Percentiles rank a stretch among this genome's conserved stretches.
Evolutionary conservation across 2,797 vertebrate genomes (phyloP).

Genomic region (Cryptoblepharus egeriae): DNA sequence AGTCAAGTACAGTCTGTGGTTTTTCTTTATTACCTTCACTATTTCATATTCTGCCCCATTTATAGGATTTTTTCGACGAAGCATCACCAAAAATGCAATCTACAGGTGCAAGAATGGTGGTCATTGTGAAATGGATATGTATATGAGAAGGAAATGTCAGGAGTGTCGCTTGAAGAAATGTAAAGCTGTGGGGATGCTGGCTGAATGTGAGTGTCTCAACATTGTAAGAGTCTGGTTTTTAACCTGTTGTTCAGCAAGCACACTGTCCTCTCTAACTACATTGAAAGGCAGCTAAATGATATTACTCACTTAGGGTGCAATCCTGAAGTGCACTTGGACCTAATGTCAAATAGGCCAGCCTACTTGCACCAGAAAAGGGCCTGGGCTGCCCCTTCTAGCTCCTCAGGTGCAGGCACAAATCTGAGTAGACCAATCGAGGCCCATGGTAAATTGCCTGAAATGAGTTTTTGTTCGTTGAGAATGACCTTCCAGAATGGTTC

Average conservation of each 20-base stretch:
- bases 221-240: not conserved
- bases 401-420: too few species aligned
- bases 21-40: not conserved
- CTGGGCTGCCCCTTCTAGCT: too few species aligned
- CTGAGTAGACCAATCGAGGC: too few species aligned
- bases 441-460: not conserved
- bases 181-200: conserved; percentile 93
- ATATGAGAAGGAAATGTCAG: conserved; percentile 95
- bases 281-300: not conserved
- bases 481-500: not conserved
- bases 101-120: conserved; percentile 94
- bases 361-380: too few species aligned
- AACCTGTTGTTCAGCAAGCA: not conserved
- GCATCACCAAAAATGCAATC: conserved; percentile 92
- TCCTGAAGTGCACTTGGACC: too few species aligned
- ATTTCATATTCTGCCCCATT: not conserved
- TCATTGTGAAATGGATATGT: conserved; percentile 97
- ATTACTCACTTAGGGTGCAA: not conserved
- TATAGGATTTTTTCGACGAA: conserved; percentile 90
- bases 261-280: not conserved
- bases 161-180: conserved; percentile 94
- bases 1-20: not conserved
- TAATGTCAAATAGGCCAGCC: too few species aligned
- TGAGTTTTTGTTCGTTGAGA: not conserved
- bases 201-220: conserved; percentile 87